Percentiles rank a stretch among this genome's conserved stretches.
Evolutionary conservation across 1,140 invertebrate species (phyloP).

Genomic region (Lordiphosa mommai): DNA sequence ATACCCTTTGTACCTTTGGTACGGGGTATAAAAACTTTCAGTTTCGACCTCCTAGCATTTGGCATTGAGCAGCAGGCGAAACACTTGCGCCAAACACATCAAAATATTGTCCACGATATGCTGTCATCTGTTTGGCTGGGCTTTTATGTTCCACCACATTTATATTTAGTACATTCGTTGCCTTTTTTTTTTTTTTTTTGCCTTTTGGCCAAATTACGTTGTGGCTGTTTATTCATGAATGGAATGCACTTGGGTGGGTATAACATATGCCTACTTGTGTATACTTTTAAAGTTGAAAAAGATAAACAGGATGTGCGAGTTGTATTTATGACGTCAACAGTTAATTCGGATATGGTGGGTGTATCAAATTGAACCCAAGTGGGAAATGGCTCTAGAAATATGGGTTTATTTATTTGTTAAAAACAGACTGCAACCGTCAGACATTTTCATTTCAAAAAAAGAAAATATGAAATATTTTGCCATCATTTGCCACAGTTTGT

Average conservation of each 20-base stretch:
- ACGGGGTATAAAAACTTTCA: constrained; percentile 15
- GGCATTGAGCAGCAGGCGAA: constrained; percentile 36
- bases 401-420: too few species aligned
- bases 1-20: too few species aligned
- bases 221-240: constrained; percentile 59
- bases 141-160: constrained; percentile 22
- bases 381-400: too few species aligned
- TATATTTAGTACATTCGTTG: constrained; percentile 46
- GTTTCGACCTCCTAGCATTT: constrained; percentile 33
- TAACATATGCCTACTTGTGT: constrained; percentile 11
- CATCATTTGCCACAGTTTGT: constrained; percentile 26
- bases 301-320: constrained; percentile 65
- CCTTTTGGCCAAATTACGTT: constrained; percentile 29
- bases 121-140: constrained; percentile 34
- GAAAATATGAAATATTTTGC: background rate
- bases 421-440: too few species aligned
- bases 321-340: constrained; percentile 30
- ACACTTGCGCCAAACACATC: constrained; percentile 63
- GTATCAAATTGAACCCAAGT: too few species aligned
- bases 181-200: constrained; percentile 30
- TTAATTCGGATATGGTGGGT: too few species aligned
- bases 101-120: constrained; percentile 63
- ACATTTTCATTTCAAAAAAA: too few species aligned
- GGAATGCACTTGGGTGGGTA: constrained; percentile 36
- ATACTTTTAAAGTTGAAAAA: constrained; percentile 33